phyloP scores from a whole-genome alignment of 2,888 invertebrate genomes.

The Plebejus argus region DNA sequence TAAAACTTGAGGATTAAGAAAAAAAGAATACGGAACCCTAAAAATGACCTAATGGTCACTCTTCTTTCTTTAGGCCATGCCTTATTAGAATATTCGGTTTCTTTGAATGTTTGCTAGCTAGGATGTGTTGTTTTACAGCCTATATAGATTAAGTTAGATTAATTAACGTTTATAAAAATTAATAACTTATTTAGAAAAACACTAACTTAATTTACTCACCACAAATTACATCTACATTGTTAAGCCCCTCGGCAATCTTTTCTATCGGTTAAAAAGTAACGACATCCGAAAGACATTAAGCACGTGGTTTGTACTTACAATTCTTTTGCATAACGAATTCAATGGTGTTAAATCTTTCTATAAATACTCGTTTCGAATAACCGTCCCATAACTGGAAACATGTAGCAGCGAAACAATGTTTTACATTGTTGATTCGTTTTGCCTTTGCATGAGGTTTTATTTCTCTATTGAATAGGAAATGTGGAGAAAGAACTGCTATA shows the following conservation, averaged over 20 bases:
- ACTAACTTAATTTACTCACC: neutral
- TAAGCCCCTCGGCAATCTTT: neutral
- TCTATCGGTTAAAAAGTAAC: neutral
- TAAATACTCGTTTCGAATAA: neutral
- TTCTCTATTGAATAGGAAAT: neutral
- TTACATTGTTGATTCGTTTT: conserved; percentile 20
- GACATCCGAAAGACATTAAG: neutral
- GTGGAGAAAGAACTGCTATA: neutral
- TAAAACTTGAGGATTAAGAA: no score
- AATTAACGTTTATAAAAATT: no score
- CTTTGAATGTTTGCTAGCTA: no score
- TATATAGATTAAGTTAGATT: no score
- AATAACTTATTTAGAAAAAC: no score
- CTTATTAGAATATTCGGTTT: no score
- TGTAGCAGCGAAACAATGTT: neutral
- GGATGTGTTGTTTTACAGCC: no score
- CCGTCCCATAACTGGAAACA: neutral
- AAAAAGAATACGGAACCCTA: no score
- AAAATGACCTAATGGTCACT: no score
- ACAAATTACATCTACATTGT: neutral
- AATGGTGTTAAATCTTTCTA: neutral
- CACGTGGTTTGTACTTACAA: neutral
- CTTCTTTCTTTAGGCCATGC: no score
- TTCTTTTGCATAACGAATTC: neutral
- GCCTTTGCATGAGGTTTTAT: neutral